Evolutionary conservation across 2,797 vertebrate genomes (phyloP).

Genomic region (Dermochelys coriacea): DNA sequence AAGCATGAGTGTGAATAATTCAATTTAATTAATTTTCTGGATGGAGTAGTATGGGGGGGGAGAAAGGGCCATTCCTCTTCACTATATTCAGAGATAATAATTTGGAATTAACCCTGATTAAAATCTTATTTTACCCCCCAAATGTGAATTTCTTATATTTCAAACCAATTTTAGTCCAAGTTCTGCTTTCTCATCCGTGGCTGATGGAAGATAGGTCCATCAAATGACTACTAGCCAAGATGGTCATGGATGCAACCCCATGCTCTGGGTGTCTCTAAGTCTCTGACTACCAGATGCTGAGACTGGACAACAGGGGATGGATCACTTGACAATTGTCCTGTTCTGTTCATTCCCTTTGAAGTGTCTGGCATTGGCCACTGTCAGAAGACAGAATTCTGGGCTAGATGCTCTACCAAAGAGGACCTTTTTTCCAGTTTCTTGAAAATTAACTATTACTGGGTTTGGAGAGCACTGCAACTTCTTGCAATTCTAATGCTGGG

Average conservation of each 20-base stretch:
- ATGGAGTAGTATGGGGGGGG: not conserved
- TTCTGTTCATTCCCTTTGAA: not conserved
- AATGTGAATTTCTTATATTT: not conserved
- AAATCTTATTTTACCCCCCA: not conserved
- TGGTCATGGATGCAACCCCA: not conserved
- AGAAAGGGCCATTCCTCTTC: not conserved
- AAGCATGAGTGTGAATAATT: not conserved
- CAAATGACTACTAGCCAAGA: not conserved
- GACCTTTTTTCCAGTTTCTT: not conserved
- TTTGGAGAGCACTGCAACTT: not conserved
- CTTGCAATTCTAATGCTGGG: not conserved
- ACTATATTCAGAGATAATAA: not conserved
- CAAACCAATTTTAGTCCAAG: not conserved
- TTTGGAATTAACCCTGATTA: not conserved
- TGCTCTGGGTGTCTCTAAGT: not conserved
- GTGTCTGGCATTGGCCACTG: not conserved
- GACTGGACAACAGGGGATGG: not conserved
- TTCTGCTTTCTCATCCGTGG: not conserved
- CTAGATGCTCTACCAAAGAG: not conserved
- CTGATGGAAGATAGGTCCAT: not conserved
- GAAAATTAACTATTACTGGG: not conserved
- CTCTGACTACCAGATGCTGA: not conserved
- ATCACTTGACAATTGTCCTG: not conserved
- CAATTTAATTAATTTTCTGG: not conserved
- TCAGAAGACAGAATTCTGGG: not conserved